phyloP scores from a whole-genome alignment of 2,888 invertebrate species.

The Athetis lepigone region DNA sequence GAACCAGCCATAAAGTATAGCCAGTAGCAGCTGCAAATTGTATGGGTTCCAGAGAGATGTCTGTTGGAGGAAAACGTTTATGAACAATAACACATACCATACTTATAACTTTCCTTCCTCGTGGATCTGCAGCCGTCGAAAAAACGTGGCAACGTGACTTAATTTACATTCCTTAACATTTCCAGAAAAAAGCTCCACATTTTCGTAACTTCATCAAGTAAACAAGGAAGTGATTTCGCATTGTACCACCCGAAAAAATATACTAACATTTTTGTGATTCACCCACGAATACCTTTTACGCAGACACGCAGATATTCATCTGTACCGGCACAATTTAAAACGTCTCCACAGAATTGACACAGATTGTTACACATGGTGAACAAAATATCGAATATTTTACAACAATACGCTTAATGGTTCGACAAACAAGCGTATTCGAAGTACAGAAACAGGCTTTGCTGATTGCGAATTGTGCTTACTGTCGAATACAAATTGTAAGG shows the following conservation, averaged over 20 bases:
- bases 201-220: slow-evolving; percentile 47
- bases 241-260: slow-evolving; percentile 35
- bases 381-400: slow-evolving; percentile 66
- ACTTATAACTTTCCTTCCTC: slow-evolving; percentile 28
- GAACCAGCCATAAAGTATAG: neutral
- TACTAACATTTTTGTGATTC: slow-evolving; percentile 43
- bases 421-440: slow-evolving; percentile 75
- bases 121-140: slow-evolving; percentile 30
- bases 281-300: slow-evolving; percentile 28
- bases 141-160: slow-evolving; percentile 51
- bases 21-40: slow-evolving; percentile 9
- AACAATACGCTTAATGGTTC: slow-evolving; percentile 75
- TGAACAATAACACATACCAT: slow-evolving; percentile 43
- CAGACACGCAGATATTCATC: slow-evolving; percentile 34
- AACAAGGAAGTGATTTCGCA: slow-evolving; percentile 47
- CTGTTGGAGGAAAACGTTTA: slow-evolving; percentile 30
- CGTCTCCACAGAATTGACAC: slow-evolving; percentile 50
- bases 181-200: slow-evolving; percentile 33
- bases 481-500: slow-evolving; percentile 84
- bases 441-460: slow-evolving; percentile 82
- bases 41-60: neutral
- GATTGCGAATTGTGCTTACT: slow-evolving; percentile 88
- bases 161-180: slow-evolving; percentile 52
- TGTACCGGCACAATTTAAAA: slow-evolving; percentile 49
- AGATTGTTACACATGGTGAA: slow-evolving; percentile 51